Conservation (phyloP, 2,888 invertebrate genomes). For the Tinea pellionella region DNA sequence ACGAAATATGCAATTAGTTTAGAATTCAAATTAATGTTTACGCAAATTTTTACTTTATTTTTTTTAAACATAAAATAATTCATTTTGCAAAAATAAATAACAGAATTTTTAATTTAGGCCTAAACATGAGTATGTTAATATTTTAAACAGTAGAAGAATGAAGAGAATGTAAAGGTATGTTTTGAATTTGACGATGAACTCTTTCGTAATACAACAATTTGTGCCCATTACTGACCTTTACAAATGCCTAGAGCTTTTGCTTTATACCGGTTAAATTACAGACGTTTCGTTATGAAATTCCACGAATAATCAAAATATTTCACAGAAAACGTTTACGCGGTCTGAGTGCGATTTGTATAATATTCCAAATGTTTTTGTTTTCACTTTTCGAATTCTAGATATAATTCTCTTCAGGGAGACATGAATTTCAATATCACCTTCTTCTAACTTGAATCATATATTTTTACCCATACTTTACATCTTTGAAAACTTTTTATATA, state of each 20-base stretch:
- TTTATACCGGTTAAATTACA: constrained; percentile 32
- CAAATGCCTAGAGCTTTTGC: constrained; percentile 28
- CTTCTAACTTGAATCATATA: neutral
- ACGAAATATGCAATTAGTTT: no score
- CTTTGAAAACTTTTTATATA: no score
- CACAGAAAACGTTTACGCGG: constrained; percentile 22
- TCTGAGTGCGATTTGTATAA: constrained; percentile 33
- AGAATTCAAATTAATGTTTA: no score
- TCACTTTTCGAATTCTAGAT: constrained; percentile 23
- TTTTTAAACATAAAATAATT: no score
- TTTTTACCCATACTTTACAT: neutral
- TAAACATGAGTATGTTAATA: no score
- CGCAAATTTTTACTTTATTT: no score
- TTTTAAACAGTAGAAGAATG: neutral
- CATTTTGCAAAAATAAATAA: no score
- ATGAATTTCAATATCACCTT: constrained; percentile 16
- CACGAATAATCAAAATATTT: constrained; percentile 28
- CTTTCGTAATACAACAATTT: constrained; percentile 7
- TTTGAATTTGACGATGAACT: constrained; percentile 7
- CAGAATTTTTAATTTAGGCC: no score
- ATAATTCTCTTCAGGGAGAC: constrained; percentile 20
- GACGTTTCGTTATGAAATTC: constrained; percentile 40
- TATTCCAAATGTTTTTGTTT: constrained; percentile 32
- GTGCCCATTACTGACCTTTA: constrained; percentile 22
- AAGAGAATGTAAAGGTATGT: neutral